phyloP scores from a whole-genome alignment of 2,113 vertebrate species.

The Lates calcarifer region DNA sequence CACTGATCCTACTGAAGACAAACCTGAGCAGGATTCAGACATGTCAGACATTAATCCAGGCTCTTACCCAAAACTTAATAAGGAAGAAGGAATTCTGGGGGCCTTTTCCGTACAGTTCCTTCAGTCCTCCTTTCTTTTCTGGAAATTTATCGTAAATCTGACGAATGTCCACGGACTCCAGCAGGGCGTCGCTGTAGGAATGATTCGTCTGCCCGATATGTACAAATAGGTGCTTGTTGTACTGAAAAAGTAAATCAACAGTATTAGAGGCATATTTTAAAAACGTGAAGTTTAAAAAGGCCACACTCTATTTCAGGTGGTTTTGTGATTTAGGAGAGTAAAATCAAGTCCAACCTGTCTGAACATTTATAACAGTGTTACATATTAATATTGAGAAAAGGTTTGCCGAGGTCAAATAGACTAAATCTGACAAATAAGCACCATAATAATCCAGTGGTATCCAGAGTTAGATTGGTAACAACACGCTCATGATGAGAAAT shows the following conservation, averaged over 20 bases:
- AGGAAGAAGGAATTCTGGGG: constrained; percentile 99
- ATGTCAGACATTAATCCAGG: no score
- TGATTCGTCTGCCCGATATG: constrained; percentile 98
- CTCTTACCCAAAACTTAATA: constrained; percentile 99
- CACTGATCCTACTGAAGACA: constrained; percentile 61
- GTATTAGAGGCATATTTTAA: not conserved
- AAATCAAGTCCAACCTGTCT: not conserved
- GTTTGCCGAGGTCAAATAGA: constrained; percentile 25
- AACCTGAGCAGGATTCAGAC: constrained; percentile 56
- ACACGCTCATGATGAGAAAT: constrained; percentile 15
- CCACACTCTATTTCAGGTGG: not conserved
- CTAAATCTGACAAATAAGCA: constrained; percentile 28
- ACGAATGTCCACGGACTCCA: constrained; percentile 98
- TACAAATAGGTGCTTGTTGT: constrained; percentile 99
- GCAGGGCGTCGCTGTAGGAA: constrained; percentile 96
- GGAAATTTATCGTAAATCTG: constrained; percentile 99
- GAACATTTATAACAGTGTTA: not conserved
- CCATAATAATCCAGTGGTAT: not conserved
- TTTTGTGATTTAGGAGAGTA: not conserved
- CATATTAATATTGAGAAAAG: constrained; percentile 1
- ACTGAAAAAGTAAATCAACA: constrained; percentile 83
- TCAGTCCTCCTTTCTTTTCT: constrained; percentile 98
- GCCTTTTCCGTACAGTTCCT: constrained; percentile 97
- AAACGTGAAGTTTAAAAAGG: not conserved
- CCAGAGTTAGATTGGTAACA: constrained; percentile 34